A percentile compares a stretch with the other conserved stretches of the same genome.
These are phyloP conservation scores for Picathartes gymnocephalus DNA, from an alignment of 2,113 vertebrate genomes.

Conservation along the genomic window DNA sequence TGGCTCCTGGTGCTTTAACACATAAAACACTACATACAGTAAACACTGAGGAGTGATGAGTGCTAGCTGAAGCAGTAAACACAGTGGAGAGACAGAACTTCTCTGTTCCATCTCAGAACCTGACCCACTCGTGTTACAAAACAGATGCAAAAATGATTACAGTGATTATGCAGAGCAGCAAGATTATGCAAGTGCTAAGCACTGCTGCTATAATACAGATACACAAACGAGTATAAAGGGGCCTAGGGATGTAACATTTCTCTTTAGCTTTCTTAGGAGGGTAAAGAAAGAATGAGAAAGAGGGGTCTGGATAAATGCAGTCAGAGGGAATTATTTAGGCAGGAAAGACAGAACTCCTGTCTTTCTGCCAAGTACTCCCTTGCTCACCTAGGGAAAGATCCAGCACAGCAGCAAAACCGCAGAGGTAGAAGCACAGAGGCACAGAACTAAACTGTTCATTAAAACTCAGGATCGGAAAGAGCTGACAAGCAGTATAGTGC, in stretches of 20 bases:
- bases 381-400: background rate
- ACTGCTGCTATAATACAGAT: constrained; percentile 14
- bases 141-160: constrained; percentile 36
- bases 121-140: constrained; percentile 26
- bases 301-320: background rate
- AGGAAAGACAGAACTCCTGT: constrained; percentile 10
- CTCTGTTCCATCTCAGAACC: background rate
- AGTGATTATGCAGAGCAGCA: constrained; percentile 21
- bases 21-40: background rate
- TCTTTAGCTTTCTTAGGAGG: background rate
- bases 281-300: constrained; percentile 2
- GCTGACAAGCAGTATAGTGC: constrained; percentile 23
- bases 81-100: background rate
- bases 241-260: constrained; percentile 10
- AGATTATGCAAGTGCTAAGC: constrained; percentile 46
- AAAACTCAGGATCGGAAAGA: constrained; percentile 34
- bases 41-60: background rate
- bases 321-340: background rate
- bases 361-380: constrained; percentile 1
- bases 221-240: constrained; percentile 34
- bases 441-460: constrained; percentile 41
- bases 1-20: background rate
- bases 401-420: constrained; percentile 25
- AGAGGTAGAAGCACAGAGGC: background rate
- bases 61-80: background rate